Evolutionary conservation across 2,797 vertebrate species (phyloP), one percentile per base, ranked within the genome.

Genomic region (Spondyliosoma cantharus): DNA sequence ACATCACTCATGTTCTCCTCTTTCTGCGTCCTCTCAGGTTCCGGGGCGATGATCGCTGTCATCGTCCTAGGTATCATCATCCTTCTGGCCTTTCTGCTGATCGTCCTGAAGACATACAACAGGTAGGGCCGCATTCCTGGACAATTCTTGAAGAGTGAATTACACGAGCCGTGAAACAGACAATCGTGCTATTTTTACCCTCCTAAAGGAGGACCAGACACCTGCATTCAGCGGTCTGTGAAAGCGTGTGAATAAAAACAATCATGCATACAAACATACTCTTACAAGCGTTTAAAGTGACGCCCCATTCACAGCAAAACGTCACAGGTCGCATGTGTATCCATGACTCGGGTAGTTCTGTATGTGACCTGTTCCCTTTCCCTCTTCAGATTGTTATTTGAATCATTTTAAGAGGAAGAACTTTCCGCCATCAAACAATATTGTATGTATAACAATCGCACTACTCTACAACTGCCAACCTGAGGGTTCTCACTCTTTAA

Each of bases 41-140:
- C 98, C 20, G 98, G 98, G 52, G 98, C 98, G 63, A 99, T 99
- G 86, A 95, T 98, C 9, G 98, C 97, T 24, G 93, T 96, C 77
- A 95, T 98, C 0, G 97, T 99, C 68, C 93, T 98, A 2, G 96
- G 96, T 8, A 94, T 98, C 76, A 95, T 99, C 71, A 71, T 99
- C 87, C 94, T 98, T 91, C 96, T 99, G 52, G 90, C 96, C 1
- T 85, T 94, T 90, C 91, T 98, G 20, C 95, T 99, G 76, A 92
- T 98, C 88, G 90, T 95, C 64, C 80, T 99, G 86, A 99, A 98
- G 94, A 95, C 96, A 0, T 99, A 98, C 76, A 99, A 99, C 96
- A 98, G 97, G 98, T 99, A 90, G 0, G 73, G 74, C 74, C 3
- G 2, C 94, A 95, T 94, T 93, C 87, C 76, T 67, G 17, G 25